Base-by-base conservation (phyloP, 2,888 invertebrate species). In the Synergus laeviventris region DNA sequence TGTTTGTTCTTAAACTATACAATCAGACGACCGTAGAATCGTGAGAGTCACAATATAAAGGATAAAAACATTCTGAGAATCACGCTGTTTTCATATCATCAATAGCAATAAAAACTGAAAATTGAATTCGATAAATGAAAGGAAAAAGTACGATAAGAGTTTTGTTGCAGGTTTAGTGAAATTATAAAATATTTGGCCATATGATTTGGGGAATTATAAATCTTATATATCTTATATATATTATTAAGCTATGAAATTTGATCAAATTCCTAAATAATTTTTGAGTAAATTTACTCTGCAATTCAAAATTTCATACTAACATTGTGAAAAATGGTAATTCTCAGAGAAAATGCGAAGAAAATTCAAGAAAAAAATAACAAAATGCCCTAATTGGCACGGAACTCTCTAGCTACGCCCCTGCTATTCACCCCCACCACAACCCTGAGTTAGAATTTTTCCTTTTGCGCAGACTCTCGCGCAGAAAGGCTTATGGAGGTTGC, bases 381-480 rank as follows among this genome's bases (percentile, higher is more conserved):
- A 9, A 8, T 49, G 8, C 5, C 5, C 31, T 5, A 31, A 31
- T 31, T 5, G 31, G 31, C 5, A 31, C 31, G 31, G 31, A 42
- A 14, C 21, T 7, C 38, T 62, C 11, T 70, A n/a, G 1, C 0
- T 31, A n/a, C 70, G n/a, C 7, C 31, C 70, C 45, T 70, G 70
- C 0, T 14, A n/a, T 5, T n/a, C 9, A 4, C 12, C 31, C 70
- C 70, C 31, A 70, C 70, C n/a, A 4, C 56, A 49, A 21, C 4
- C 5, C 8, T 31, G 12, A 24, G 18, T 31, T 16, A 73, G 80
- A 81, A 82, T 79, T 79, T 81, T 45, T 2, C 1, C 5, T 49
- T 49, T 1, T 31, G 49, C 70, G 70, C 70, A 70, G 45, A 36
- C 31, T 49, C 1, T 21, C 31, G 49, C 70, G 70, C 70, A 54